A percentile compares a stretch with the other conserved stretches of the same genome.
Conservation (phyloP, 2,113 vertebrate species). For the Myiagra hebetior region DNA sequence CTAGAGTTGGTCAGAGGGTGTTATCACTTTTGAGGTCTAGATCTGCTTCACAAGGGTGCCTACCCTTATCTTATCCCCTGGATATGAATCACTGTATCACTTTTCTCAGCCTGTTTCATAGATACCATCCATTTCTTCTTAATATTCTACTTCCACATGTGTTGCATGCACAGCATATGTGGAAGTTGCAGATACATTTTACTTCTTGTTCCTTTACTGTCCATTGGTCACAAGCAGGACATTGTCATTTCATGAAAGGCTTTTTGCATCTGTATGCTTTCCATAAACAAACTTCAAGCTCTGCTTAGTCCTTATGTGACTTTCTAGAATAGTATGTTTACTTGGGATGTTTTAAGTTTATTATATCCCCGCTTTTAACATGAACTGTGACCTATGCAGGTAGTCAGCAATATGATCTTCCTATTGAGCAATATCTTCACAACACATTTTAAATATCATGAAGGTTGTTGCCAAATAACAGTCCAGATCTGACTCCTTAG, state of each 20-base stretch:
- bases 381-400: not conserved
- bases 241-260: not conserved
- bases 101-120: not conserved
- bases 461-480: not conserved
- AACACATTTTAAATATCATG: not conserved
- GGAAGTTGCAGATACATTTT: not conserved
- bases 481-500: not conserved
- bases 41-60: not conserved
- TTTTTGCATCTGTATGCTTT: not conserved
- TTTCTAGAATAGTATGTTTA: not conserved
- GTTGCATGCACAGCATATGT: not conserved
- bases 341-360: not conserved
- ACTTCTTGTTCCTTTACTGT: not conserved
- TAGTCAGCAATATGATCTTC: not conserved
- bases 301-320: not conserved
- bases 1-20: not conserved
- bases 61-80: not conserved
- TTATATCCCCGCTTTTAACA: not conserved
- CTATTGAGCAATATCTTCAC: not conserved
- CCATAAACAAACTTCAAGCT: not conserved
- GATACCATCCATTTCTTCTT: not conserved
- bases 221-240: not conserved
- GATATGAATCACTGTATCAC: not conserved
- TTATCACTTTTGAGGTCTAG: not conserved
- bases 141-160: not conserved